Evolutionary conservation across 2,113 vertebrate genomes (phyloP), one percentile per base, ranked within the genome.

Genomic region (Platichthys flesus): DNA sequence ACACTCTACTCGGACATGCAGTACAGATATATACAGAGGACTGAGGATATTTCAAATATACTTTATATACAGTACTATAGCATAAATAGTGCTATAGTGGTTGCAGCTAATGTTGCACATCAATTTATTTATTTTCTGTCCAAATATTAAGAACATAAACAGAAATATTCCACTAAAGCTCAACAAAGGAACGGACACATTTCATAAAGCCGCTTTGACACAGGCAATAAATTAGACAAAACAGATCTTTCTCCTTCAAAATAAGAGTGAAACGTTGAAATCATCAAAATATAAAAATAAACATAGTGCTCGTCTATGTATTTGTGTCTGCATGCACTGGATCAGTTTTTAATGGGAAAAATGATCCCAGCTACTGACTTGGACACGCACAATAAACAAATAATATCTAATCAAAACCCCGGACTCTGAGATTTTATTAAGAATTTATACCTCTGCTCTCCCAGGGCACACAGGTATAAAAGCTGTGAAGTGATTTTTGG

Each of bases 191-290:
- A 71, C 4, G 69, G 40, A 42, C 47, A 71, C 4, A 71, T 59
- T 49, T 64, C 66, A 79, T 64, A 64, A 15, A 81, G 74, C 54
- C 3, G 2, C 73, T 78, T 24, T 49, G 60, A 77, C 31, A 69
- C 28, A n/a, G 18, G 47, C 74, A 93, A 93, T 92, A 92, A 91
- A 86, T 93, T 93, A 93, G 18, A 79, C 28, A 78, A 78, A 71
- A 64, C 2, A 0, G 23, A 78, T 59, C 18, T 28, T 57, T 63
- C 51, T 89, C 55, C 63, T 91, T 91, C 80, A 88, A 21, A 79
- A 82, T 20, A 74, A 86, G 74, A 79, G 71, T 75, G 21, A 74
- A 67, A 62, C 3, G n/a, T 49, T 59, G 23, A 64, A 71, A 85
- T 65, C 61, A 68, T 55, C 52, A 62, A 35, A 10, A 65, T 56